Evolutionary conservation across 2,113 vertebrate species (phyloP).

Genomic region (Sinocyclocheilus anophthalmus): DNA sequence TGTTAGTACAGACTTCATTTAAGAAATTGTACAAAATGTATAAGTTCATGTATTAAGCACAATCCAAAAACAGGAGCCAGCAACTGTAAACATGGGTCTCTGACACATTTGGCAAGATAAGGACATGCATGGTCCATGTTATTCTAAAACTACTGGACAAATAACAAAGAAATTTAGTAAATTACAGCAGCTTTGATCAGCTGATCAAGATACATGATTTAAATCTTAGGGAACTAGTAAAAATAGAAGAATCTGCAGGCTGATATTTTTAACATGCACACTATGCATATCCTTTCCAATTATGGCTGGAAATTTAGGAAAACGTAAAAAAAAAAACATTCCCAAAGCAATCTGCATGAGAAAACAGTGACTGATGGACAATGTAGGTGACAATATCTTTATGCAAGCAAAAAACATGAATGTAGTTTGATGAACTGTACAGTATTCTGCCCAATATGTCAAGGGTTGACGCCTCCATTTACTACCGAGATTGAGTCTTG

Average conservation of each 20-base stretch:
- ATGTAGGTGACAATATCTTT: not conserved
- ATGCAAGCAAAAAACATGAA: not conserved
- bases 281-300: conserved; percentile 64
- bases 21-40: conserved; percentile 80
- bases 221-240: conserved; percentile 52
- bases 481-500: not conserved
- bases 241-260: conserved; percentile 62
- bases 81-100: conserved; percentile 61
- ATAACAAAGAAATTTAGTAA: conserved; percentile 36
- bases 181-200: conserved; percentile 44
- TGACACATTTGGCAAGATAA: conserved; percentile 63
- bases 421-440: not conserved
- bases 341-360: not conserved
- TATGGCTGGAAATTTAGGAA: conserved; percentile 41
- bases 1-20: conserved; percentile 72
- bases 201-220: conserved; percentile 37
- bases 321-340: not conserved
- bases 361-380: not conserved
- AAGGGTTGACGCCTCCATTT: not conserved
- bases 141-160: conserved; percentile 68
- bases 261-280: conserved; percentile 48
- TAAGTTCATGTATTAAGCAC: conserved; percentile 59
- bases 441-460: not conserved
- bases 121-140: conserved; percentile 75
- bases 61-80: conserved; percentile 44